Conservation (phyloP, 2,888 invertebrate genomes). For the Ochlodes sylvanus region DNA sequence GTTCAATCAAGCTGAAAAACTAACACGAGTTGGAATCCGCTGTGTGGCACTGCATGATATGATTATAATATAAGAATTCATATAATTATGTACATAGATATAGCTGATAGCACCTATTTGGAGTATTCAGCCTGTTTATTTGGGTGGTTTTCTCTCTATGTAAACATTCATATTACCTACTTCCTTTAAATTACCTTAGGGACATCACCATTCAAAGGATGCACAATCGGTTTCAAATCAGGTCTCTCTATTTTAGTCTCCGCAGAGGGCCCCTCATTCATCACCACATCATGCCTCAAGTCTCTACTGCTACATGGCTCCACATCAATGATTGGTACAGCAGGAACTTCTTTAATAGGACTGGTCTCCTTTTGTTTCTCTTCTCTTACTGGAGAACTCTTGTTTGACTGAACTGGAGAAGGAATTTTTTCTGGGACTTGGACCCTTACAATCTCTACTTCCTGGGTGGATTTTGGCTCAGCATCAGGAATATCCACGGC, state of each 20-base stretch:
- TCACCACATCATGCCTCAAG: slow-evolving; percentile 58
- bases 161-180: too few relatives aligned
- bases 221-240: slow-evolving; percentile 57
- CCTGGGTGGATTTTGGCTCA: slow-evolving; percentile 34
- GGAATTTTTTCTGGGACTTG: slow-evolving; percentile 8
- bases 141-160: too few relatives aligned
- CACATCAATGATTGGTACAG: slow-evolving; percentile 46
- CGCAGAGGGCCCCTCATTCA: slow-evolving; percentile 57
- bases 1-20: too few relatives aligned
- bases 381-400: slow-evolving; percentile 31
- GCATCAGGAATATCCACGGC: slow-evolving; percentile 26
- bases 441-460: slow-evolving; percentile 43
- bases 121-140: too few relatives aligned
- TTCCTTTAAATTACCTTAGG: slow-evolving; percentile 57
- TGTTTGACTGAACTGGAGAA: slow-evolving; percentile 15
- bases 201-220: slow-evolving; percentile 73
- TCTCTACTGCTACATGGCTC: slow-evolving; percentile 42
- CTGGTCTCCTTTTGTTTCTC: slow-evolving; percentile 47
- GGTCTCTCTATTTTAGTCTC: slow-evolving; percentile 55
- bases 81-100: too few relatives aligned
- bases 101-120: too few relatives aligned
- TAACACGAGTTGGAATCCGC: too few relatives aligned
- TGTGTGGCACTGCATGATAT: too few relatives aligned
- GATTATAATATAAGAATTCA: too few relatives aligned
- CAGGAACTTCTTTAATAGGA: slow-evolving; percentile 49